Evolutionary conservation across 2,888 invertebrate genomes (phyloP).

Genomic region (Latrodectus hesperus): DNA sequence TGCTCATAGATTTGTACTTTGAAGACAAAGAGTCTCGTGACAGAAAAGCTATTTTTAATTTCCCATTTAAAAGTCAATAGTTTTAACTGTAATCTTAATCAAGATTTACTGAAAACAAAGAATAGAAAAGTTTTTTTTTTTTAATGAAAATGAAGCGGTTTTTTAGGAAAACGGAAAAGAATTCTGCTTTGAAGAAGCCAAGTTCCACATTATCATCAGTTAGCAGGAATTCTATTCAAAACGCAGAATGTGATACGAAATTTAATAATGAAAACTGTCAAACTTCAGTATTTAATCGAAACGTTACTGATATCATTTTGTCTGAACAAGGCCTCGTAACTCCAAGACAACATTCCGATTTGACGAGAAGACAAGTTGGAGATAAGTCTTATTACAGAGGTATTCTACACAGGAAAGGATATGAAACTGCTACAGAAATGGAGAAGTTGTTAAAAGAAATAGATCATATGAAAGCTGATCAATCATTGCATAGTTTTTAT

Average conservation of each 20-base stretch:
- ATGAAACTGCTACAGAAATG: conserved; percentile 30
- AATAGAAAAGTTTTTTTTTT: too few relatives aligned
- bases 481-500: background rate
- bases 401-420: conserved; percentile 16
- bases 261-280: background rate
- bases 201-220: too few relatives aligned
- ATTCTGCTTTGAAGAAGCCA: too few relatives aligned
- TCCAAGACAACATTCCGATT: background rate
- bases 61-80: too few relatives aligned
- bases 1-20: too few relatives aligned
- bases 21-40: too few relatives aligned
- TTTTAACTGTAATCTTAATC: too few relatives aligned
- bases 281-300: conserved; percentile 1
- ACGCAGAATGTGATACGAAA: background rate
- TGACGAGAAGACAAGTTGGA: conserved; percentile 4
- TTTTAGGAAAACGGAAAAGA: too few relatives aligned
- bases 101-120: too few relatives aligned
- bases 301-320: background rate
- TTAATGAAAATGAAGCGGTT: too few relatives aligned
- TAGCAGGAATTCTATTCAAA: too few relatives aligned
- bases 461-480: background rate
- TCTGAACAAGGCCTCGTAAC: conserved; percentile 32
- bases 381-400: conserved; percentile 54
- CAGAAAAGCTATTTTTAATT: too few relatives aligned
- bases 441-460: conserved; percentile 23